Evolutionary conservation across 2,113 vertebrate species (phyloP), one percentile per base, ranked within the genome.

Genomic region (Gnathonemus longibarbis): DNA sequence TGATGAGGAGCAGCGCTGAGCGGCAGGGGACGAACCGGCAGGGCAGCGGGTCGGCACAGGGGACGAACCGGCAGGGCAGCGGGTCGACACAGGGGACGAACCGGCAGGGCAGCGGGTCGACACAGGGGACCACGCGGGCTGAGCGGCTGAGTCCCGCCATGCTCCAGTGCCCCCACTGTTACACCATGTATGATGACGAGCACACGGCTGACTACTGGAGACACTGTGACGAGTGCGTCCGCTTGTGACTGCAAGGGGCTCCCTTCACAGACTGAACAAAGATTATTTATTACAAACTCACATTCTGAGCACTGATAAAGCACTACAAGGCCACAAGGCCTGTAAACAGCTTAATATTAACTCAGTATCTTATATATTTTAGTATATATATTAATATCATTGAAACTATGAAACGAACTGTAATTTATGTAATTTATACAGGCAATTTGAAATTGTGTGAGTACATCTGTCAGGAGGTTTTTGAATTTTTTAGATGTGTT

Each of bases 101-200:
- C 87, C 93, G 92, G 85, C 90, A 92, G 1, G 88, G 74, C 7
- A 62, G 88, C 1, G 91, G 91, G 4, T 17, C 94, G 1, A 91
- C 93, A 0, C 77, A 92, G 39, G 93, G 0, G 0, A 90, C 95
- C 15, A 90, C 9, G 2, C 91, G 94, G 84, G 91, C 52, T 0
- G 92, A 95, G 8, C 84, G 19, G 45, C 92, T 92, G 7, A 95
- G 93, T 0, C 93, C 95, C 87, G 96, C 96, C 0, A 96, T 97
- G 84, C 94, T 99, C 0, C 96, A 97, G 94, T 99, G 98, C 80
- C 98, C 98, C 0, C 95, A 94, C 0, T 99, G 98, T 90, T 93
- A 96, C 88, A 94, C 91, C 90, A 93, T 92, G 52, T 98, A 97
- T 90, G 91, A 92, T 0, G 97, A 98, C 5, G 94, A 94, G 49